Percentiles rank a stretch among this genome's conserved stretches.
Evolutionary conservation across 2,888 invertebrate genomes (phyloP).

Genomic region (Perithous albicinctus): DNA sequence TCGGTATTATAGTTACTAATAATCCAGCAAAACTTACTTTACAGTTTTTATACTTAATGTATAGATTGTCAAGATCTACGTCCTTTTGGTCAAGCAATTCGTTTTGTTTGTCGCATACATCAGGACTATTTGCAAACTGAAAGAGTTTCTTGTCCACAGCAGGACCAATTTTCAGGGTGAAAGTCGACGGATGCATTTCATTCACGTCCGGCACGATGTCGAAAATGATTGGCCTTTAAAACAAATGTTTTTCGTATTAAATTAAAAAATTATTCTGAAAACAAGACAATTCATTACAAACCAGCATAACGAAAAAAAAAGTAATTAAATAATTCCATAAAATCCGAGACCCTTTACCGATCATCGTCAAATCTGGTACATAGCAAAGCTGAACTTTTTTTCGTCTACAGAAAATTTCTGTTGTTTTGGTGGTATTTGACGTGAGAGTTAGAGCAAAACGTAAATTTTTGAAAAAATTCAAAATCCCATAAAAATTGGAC

Average conservation of each 20-base stretch:
- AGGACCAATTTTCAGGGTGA: constrained; percentile 74
- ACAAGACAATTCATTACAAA: background rate
- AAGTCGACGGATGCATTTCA: constrained; percentile 65
- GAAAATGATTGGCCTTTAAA: constrained; percentile 76
- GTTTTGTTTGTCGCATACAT: constrained; percentile 41
- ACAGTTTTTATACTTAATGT: constrained; percentile 72
- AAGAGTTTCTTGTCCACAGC: constrained; percentile 67
- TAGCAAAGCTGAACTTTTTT: no score
- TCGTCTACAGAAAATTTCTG: no score
- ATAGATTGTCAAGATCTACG: constrained; percentile 71
- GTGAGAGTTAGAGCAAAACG: no score
- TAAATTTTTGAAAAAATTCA: no score
- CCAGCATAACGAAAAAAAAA: no score
- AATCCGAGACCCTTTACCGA: no score
- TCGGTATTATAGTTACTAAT: background rate
- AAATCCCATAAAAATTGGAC: no score
- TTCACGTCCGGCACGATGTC: constrained; percentile 76
- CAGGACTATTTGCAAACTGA: constrained; percentile 26
- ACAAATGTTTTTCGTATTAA: constrained; percentile 28
- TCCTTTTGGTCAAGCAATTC: constrained; percentile 35
- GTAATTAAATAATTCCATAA: background rate
- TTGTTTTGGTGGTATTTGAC: no score
- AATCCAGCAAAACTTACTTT: constrained; percentile 67
- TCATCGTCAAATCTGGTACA: no score
- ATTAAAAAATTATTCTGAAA: background rate